Base-by-base conservation (phyloP, 2,888 invertebrate species). In the Oligia fasciuncula region DNA sequence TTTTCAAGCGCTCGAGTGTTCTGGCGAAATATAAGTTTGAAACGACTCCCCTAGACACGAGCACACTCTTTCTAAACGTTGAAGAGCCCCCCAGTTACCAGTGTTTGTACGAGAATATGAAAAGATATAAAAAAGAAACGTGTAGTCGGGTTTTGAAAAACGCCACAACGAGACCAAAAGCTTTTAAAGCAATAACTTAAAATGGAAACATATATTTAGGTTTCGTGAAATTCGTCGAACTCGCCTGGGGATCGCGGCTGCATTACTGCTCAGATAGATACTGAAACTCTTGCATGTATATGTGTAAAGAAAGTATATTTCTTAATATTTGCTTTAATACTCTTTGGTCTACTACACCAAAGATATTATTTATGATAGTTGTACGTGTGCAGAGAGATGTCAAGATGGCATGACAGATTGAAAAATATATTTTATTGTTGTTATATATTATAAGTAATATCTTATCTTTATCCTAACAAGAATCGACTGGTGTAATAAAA, bases 151-250 rank as follows among this genome's bases (percentile, higher is more conserved):
- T 40, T 49, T 29, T 73, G 54, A 46, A 46, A 69, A 67, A 65
- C 60, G 43, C 75, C 46, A 51, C 75, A 77, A 68, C 65, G 35
- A 77, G 73, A 70, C 66, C 54, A 75, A 82, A 86, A 86, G 80
- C 79, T 85, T 83, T 79, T 68, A 73, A 74, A 86, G 67, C 73
- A 83, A 73, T 83, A 85, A 73, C 75, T 86, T 80, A 66, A 84
- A 86, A 74, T 83, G 74, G 70, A 76, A 82, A 86, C 46, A 76
- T 86, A 79, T 72, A 74, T 76, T 83, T 71, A 49, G 67, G 65
- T 86, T 74, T 66, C 54, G 43, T 43, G 62, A 51, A 71, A 63
- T 79, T 71, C 63, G 29, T 35, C 60, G 40, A 86, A 78, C 46
- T 75, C 86, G 72, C 69, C 73, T 51, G 69, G 62, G 51, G 57